These are phyloP conservation scores for Brachionus paranguensis DNA, from an alignment of 1,140 invertebrate genomes.

Conservation along the genomic window DNA sequence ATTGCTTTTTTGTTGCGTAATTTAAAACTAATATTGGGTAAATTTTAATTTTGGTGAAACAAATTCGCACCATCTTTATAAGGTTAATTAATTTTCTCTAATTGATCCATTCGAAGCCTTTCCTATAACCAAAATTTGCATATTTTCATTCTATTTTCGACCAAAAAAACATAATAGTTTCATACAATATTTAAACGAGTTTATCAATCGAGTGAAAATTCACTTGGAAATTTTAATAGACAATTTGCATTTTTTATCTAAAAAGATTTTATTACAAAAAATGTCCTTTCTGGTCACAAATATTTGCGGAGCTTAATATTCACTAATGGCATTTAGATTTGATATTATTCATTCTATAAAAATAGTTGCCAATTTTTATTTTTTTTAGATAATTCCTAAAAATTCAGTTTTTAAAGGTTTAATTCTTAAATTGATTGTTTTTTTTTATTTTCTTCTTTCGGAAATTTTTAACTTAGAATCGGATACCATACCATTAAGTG, in stretches of 20 bases:
- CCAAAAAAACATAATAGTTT: neutral
- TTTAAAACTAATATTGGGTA: neutral
- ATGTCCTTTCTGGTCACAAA: neutral
- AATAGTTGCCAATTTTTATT: neutral
- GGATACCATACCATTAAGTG: neutral
- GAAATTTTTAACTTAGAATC: neutral
- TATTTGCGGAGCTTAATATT: neutral
- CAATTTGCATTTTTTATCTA: neutral
- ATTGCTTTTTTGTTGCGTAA: neutral
- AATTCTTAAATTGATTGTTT: neutral
- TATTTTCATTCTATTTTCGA: conserved; percentile 3
- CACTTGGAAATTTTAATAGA: neutral
- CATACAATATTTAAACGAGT: neutral
- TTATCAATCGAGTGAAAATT: conserved; percentile 12
- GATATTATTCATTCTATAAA: neutral
- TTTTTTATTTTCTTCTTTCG: neutral
- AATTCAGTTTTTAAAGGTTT: neutral
- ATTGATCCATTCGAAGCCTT: conserved; percentile 9
- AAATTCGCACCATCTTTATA: neutral
- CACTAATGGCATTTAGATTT: neutral
- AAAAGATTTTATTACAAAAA: neutral
- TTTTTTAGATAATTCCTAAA: neutral
- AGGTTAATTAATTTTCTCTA: conserved; percentile 32
- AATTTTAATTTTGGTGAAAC: neutral
- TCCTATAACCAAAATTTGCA: neutral